Evolutionary conservation across 2,888 invertebrate species (phyloP).

Genomic region (Steinernema carpocapsae): DNA sequence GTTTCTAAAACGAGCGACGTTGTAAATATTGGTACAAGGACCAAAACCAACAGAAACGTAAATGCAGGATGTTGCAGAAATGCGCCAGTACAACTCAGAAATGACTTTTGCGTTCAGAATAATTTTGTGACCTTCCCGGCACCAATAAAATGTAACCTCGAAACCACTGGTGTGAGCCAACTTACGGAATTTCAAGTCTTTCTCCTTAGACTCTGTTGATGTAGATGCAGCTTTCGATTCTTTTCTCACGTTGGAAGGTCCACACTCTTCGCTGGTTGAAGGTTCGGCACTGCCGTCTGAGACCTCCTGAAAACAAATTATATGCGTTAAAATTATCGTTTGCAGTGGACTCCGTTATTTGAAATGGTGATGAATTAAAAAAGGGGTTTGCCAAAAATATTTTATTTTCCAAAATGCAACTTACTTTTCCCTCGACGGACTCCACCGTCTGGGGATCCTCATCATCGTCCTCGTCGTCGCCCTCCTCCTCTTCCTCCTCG

Average conservation of each 20-base stretch:
- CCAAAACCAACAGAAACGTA: not conserved
- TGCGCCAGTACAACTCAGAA: not conserved
- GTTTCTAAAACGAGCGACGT: not conserved
- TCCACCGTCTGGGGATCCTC: constrained; percentile 37
- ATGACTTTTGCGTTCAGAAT: no score
- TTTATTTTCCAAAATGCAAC: not conserved
- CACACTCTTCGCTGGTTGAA: not conserved
- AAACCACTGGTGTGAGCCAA: no score
- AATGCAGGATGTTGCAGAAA: not conserved
- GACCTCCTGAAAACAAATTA: not conserved
- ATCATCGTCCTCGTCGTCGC: constrained; percentile 44
- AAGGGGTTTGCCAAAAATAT: not conserved
- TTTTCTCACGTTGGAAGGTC: not conserved
- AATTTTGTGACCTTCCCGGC: no score
- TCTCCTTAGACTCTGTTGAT: not conserved
- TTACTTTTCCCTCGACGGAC: not conserved
- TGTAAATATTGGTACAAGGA: no score
- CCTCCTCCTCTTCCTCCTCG: not conserved
- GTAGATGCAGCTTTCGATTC: constrained; percentile 3
- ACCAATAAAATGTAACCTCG: no score
- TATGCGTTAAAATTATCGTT: no score
- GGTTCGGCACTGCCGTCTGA: not conserved
- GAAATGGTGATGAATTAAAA: no score
- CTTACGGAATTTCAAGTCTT: constrained; percentile 3
- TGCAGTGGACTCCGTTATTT: no score